Evolutionary conservation across 2,797 vertebrate genomes (phyloP), one percentile per base, ranked within the genome.

Genomic region (Dendrocincla tyrannina): DNA sequence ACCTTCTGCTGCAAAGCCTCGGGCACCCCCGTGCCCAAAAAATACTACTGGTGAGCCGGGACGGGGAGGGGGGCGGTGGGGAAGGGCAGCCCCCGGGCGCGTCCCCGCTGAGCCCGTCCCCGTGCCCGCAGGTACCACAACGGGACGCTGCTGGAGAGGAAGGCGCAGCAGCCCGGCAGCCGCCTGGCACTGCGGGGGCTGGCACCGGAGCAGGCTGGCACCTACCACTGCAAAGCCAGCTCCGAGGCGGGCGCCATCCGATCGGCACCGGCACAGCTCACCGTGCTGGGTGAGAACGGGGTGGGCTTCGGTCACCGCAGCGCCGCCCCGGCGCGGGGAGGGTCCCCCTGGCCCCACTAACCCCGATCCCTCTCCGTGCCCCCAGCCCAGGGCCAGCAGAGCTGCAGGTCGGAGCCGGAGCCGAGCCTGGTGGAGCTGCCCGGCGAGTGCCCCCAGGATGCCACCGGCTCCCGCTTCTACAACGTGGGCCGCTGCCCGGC

Each of bases 141-240:
- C 10, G 99, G 98, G 89, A 99, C 98, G 4, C 97, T 99, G 86
- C 96, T 99, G 96, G 98, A 99, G 96, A 98, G 97, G 86, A 98
- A 97, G 18, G 55, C 80, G 24, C 97, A 97, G 67, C 98, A 98
- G 41, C 98, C 98, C 3, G 94, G 98, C 53, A 97, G 98, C 37
- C 98, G 98, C 66, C 97, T 99, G 75, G 97, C 96, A 19, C 96
- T 99, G 64, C 97, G 90, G 27, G 97, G 97, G 46, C 93, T 99
- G 95, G 97, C 93, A 10, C 89, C 24, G 4, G 96, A 94, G 83
- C 99, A 99, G 73, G 97, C 98, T 0, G 99, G 99, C 22, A 93
- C 96, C 49, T 99, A 99, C 97, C 98, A 99, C 93, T 99, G 99
- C 97, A 99, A 99, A 96, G 98, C 98, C 67, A 99, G 98, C 97